phyloP scores from a whole-genome alignment of 2,797 vertebrate species.

The Bryconaethiops microstoma region DNA sequence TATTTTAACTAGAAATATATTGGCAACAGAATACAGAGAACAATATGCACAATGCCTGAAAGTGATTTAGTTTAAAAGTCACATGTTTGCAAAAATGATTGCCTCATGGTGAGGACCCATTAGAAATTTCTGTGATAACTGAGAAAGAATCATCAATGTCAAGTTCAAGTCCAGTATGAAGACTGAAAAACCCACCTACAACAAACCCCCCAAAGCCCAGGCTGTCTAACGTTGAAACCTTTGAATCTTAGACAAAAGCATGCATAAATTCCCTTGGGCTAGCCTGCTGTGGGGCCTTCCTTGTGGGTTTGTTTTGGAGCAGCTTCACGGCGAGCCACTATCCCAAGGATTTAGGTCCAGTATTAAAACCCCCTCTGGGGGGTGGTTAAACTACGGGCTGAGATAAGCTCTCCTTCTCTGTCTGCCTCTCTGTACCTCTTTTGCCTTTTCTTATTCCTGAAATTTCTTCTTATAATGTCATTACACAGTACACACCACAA shows the following conservation, averaged over 20 bases:
- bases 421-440: conserved; percentile 62
- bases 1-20: not conserved
- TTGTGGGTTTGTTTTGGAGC: conserved; percentile 48
- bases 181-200: conserved; percentile 22
- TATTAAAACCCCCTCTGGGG: conserved; percentile 38
- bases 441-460: conserved; percentile 57
- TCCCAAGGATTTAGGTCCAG: conserved; percentile 44
- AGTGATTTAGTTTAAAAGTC: not conserved
- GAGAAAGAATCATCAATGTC: conserved; percentile 46
- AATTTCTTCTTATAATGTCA: conserved; percentile 64
- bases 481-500: conserved; percentile 54
- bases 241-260: conserved; percentile 47
- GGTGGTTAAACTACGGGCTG: conserved; percentile 14
- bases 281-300: conserved; percentile 38
- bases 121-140: conserved; percentile 56
- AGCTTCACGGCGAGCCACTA: conserved; percentile 41
- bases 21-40: not conserved
- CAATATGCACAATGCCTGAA: not conserved
- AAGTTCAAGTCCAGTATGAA: conserved; percentile 32
- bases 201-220: conserved; percentile 6
- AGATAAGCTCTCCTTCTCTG: conserved; percentile 14
- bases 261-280: conserved; percentile 46
- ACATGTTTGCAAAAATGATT: not conserved
- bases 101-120: not conserved
- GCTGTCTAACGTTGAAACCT: conserved; percentile 46